Evolutionary conservation across 2,797 vertebrate genomes (phyloP), one percentile per base, ranked within the genome.

Genomic region (Schizopygopsis malacanthus): DNA sequence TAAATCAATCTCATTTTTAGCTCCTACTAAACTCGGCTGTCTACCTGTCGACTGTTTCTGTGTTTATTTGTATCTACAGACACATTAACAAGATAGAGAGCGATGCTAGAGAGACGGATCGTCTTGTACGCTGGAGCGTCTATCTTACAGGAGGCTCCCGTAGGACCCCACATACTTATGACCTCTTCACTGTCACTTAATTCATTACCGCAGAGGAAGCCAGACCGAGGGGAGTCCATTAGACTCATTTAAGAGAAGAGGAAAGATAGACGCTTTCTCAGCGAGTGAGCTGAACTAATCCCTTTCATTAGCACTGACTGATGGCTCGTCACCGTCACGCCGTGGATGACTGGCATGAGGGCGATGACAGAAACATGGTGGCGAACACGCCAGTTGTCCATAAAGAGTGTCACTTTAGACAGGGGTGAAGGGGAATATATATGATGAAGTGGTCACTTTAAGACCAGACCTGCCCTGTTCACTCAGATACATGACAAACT

Each of bases 121-220:
- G 72, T 45, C 37, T 73, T 84, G 84, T 84, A 75, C 54, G 76
- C 83, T 87, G 54, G 85, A 84, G 20, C n/a, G 77, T 81, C 85
- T 87, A 50, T 88, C 81, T 85, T 59, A 71, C 81, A 85, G 77
- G 83, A 52, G 65, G 54, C 77, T 83, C 89, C 83, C 41, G 10
- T 37, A 71, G 81, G 85, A 85, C 85, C 76, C 37, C 71, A 71
- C 82, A 70, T 73, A 83, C 75, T 83, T 78, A 83, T 79, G 77
- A 73, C 79, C 75, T 86, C 59, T 45, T 88, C 89, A 81, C 73
- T 87, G 87, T 89, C 89, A 90, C 82, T 90, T 85, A 87, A 79
- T 76, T 72, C 80, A 79, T 88, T 87, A 87, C 71, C 81, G 84
- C 39, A 82, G 82, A 87, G 85, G 65, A 76, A 81, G 33, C 54